Conservation (phyloP, 1,140 invertebrate genomes). For the Chironomus tepperi region DNA sequence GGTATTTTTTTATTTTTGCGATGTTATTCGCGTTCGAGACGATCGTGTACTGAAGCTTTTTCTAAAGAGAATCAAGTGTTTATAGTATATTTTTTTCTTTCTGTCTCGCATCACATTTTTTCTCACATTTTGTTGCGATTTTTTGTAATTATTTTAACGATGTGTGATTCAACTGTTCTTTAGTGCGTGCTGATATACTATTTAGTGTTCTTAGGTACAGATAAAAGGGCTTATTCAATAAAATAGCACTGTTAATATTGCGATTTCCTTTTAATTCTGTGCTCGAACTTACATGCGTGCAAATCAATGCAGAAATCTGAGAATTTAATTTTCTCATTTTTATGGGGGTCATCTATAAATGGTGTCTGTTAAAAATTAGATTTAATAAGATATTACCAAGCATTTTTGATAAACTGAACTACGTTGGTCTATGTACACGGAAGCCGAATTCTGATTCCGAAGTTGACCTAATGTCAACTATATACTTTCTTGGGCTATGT, state of each 20-base stretch:
- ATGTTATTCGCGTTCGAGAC: constrained; percentile 4
- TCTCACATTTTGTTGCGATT: not conserved
- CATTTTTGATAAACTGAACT: too few species aligned
- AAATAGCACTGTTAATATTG: not conserved
- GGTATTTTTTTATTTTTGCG: not conserved
- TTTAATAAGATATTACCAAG: too few species aligned
- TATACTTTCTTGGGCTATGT: too few species aligned
- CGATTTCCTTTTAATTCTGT: not conserved
- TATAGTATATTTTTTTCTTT: constrained; percentile 15
- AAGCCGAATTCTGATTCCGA: too few species aligned
- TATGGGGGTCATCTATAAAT: not conserved
- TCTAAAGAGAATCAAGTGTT: not conserved
- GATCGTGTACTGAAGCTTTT: constrained; percentile 21
- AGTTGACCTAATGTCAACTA: too few species aligned
- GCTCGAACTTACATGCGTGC: not conserved
- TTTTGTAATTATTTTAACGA: constrained; percentile 3
- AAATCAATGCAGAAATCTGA: not conserved
- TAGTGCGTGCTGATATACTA: constrained; percentile 12
- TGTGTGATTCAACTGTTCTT: not conserved
- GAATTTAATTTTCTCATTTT: not conserved
- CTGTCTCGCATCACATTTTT: not conserved
- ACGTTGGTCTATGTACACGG: too few species aligned
- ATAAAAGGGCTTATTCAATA: not conserved
- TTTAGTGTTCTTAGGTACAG: not conserved
- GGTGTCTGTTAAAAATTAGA: too few species aligned